Base-by-base conservation (phyloP, 2,797 vertebrate genomes). In the Cryptoprocta ferox region DNA sequence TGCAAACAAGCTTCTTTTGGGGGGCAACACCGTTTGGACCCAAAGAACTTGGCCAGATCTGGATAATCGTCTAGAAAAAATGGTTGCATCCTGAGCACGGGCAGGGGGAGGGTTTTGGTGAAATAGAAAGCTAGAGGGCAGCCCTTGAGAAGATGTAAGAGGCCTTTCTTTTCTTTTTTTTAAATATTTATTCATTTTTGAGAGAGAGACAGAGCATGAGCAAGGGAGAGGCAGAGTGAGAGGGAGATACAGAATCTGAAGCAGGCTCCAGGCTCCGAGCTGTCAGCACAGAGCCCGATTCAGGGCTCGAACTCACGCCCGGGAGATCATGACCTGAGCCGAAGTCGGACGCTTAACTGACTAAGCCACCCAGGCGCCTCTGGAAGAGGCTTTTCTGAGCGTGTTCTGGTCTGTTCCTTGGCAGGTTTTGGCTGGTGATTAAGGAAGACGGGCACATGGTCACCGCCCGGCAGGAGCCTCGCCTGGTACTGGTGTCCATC, bases 381-480 rank as follows among this genome's bases (percentile, higher is more conserved):
- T 48, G 48, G 48, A 48, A 16, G 56, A 18, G 35, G 48, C 9
- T n/a, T 21, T 59, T 76, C 86, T 37, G 35, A 96, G n/a, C 1
- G 21, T 6, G 11, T 3, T 19, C 8, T 6, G 5, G 21, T 61
- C 1, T 73, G 53, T 71, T 68, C 28, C 53, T 42, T 35, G 92
- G n/a, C 98, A 99, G 99, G 96, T 99, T 99, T 94, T 99, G 99
- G 99, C 96, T 99, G 91, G 99, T 99, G 95, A 98, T 99, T 89
- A 99, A 99, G 0, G 99, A 99, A 90, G 99, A 99, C 1, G 99
- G 99, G 9, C 99, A 99, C 88, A 99, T 99, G 99, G 99, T 99
- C 84, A 99, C 99, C 0, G 99, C 98, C 66, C 98, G 99, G 14
- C 99, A 99, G 98, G 98, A 99, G 98, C 99, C 99, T 2, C 99